Base-by-base conservation (phyloP, 2,888 invertebrate species). In the Acronicta aceris region DNA sequence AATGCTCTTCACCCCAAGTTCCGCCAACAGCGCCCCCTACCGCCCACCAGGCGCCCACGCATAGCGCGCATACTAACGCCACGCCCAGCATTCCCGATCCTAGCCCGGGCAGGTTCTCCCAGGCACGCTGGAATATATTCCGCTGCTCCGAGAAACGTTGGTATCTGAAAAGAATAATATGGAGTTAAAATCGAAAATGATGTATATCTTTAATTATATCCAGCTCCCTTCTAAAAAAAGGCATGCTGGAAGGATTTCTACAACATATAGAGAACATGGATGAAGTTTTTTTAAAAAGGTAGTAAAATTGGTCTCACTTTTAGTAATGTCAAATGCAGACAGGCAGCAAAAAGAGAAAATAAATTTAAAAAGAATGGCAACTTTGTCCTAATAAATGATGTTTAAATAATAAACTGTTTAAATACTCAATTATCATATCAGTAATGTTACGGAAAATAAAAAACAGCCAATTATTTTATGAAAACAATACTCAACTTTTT, bases 1-100 rank as follows among this genome's bases (percentile, higher is more conserved):
- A 95, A 67, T 93, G 94, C 56, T 92, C 92, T 56, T 95, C 95
- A 0, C 90, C 93, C 93, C 94, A 95, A 0, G 88, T 84, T 0
- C 91, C 92, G 0, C 92, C 92, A 1, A 94, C 81, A 9, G 90
- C 89, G 0, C 92, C 91, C n/a, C 89, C 88, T 7, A 93, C 92
- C 0, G 89, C 90, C 92, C 94, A 93, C 92, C 93, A 95, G 0
- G 86, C 91, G 2, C 81, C 92, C 0, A 91, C 84, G 59, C 90
- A 91, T 17, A 95, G 79, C 17, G 85, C 89, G 33, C 88, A 89
- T 9, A 94, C 85, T 4, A 94, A 68, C 2, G 82, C 83, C 25
- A 91, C 77, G 1, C 90, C 89, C 59, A 94, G 63, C 77, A 92
- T 81, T 0, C 92, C 90, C 0, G 93, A 90, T 0, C 90, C 89